Conservation (phyloP, 2,888 invertebrate genomes). For the Psococerastis gibbosa region DNA sequence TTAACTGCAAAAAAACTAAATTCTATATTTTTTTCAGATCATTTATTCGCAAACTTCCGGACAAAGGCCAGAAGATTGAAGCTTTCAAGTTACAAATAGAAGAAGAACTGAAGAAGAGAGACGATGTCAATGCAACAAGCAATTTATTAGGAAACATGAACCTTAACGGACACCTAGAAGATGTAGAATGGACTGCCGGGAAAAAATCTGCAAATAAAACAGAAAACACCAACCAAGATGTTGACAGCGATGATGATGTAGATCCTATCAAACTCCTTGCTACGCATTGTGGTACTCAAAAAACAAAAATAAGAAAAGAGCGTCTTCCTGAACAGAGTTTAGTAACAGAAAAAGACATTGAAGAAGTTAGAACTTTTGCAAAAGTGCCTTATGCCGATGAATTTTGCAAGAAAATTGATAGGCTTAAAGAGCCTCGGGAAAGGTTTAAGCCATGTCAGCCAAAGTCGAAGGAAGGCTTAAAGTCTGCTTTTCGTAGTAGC, state of each 20-base stretch:
- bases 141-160: conserved; percentile 33
- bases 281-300: conserved; percentile 24
- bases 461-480: conserved; percentile 21
- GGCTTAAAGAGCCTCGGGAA: conserved; percentile 20
- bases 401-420: conserved; percentile 32
- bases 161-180: conserved; percentile 31
- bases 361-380: conserved; percentile 25
- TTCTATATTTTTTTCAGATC: conserved; percentile 22
- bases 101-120: conserved; percentile 28
- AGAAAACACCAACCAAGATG: conserved; percentile 25
- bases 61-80: conserved; percentile 38
- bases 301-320: neutral
- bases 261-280: conserved; percentile 39
- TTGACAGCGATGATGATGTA: conserved; percentile 38
- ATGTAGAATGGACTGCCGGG: conserved; percentile 35
- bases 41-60: conserved; percentile 34
- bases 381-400: conserved; percentile 31
- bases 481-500: neutral
- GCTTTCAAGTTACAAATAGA: conserved; percentile 30
- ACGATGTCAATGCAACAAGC: conserved; percentile 28
- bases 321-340: neutral
- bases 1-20: too few relatives aligned
- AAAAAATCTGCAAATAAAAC: conserved; percentile 19
- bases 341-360: conserved; percentile 26
- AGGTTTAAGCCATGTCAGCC: conserved; percentile 38